phyloP scores from a whole-genome alignment of 2,888 invertebrate genomes.

The Oscheius sp. region DNA sequence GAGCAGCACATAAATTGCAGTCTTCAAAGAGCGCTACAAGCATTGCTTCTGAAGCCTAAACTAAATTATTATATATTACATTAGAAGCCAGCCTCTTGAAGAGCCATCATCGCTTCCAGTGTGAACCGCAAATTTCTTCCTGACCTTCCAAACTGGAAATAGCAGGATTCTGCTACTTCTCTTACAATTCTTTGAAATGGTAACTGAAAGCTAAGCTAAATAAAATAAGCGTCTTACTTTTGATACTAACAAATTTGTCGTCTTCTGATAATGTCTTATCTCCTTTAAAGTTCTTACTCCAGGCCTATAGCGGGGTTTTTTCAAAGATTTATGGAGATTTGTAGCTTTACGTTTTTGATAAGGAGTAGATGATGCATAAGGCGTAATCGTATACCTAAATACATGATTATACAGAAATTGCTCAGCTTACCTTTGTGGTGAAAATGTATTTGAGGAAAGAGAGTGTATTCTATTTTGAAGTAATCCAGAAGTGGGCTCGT shows the following conservation, averaged over 20 bases:
- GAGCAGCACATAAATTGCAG: constrained; percentile 31
- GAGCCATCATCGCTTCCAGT: constrained; percentile 34
- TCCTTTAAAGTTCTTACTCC: constrained; percentile 39
- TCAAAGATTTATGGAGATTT: too few relatives aligned
- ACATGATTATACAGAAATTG: too few relatives aligned
- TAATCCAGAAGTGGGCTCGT: too few relatives aligned
- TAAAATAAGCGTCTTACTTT: constrained; percentile 18
- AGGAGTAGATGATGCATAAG: too few relatives aligned
- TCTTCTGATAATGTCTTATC: constrained; percentile 43
- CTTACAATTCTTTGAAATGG: constrained; percentile 39
- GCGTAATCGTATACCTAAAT: too few relatives aligned
- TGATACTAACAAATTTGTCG: constrained; percentile 38
- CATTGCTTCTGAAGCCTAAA: constrained; percentile 42
- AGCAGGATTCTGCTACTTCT: constrained; percentile 29
- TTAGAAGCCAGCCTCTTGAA: constrained; percentile 37
- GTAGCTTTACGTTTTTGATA: too few relatives aligned
- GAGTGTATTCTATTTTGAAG: too few relatives aligned
- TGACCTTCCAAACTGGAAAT: neutral
- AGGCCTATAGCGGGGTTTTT: constrained; percentile 30
- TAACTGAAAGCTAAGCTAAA: constrained; percentile 31
- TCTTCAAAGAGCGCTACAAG: constrained; percentile 42
- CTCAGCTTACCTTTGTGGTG: too few relatives aligned
- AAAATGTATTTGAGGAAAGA: too few relatives aligned
- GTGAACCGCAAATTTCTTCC: constrained; percentile 24
- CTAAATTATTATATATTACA: too few relatives aligned